phyloP scores from a whole-genome alignment of 2,797 vertebrate species.

The Lithobates sylvaticus region DNA sequence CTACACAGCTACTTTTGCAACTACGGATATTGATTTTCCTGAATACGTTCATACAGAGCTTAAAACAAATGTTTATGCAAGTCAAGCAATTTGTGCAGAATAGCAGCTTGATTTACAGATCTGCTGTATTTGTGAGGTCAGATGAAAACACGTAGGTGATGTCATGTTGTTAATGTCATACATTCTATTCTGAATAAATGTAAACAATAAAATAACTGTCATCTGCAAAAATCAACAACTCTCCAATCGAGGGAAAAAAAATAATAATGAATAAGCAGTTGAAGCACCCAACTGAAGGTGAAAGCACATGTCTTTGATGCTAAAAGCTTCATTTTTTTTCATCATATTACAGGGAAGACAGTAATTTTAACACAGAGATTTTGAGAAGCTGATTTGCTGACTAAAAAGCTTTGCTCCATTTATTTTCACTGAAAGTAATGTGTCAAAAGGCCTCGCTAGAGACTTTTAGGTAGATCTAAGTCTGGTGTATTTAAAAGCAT shows the following conservation, averaged over 20 bases:
- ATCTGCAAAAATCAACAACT: constrained; percentile 38
- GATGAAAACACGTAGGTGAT: constrained; percentile 39
- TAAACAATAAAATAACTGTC: constrained; percentile 41
- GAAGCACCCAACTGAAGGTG: constrained; percentile 37
- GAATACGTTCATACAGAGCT: constrained; percentile 17
- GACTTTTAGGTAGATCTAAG: constrained; percentile 59
- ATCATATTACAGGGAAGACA: constrained; percentile 55
- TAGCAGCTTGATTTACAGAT: constrained; percentile 26
- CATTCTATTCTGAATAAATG: constrained; percentile 2
- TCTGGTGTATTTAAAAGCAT: constrained; percentile 52
- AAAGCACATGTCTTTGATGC: constrained; percentile 55
- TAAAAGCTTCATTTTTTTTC: constrained; percentile 60
- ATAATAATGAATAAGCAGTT: constrained; percentile 28
- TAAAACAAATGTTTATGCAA: constrained; percentile 41
- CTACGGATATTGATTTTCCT: constrained; percentile 50
- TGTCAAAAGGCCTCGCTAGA: constrained; percentile 59
- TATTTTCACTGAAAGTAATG: constrained; percentile 62
- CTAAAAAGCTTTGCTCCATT: constrained; percentile 63
- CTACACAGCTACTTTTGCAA: constrained; percentile 53
- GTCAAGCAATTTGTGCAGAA: constrained; percentile 23
- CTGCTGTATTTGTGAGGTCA: constrained; percentile 39
- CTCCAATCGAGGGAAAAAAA: constrained; percentile 6
- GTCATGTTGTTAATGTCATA: constrained; percentile 24
- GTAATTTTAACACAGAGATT: constrained; percentile 59
- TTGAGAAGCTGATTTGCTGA: constrained; percentile 61